phyloP scores from a whole-genome alignment of 2,797 vertebrate genomes.

The Chelon labrosus region DNA sequence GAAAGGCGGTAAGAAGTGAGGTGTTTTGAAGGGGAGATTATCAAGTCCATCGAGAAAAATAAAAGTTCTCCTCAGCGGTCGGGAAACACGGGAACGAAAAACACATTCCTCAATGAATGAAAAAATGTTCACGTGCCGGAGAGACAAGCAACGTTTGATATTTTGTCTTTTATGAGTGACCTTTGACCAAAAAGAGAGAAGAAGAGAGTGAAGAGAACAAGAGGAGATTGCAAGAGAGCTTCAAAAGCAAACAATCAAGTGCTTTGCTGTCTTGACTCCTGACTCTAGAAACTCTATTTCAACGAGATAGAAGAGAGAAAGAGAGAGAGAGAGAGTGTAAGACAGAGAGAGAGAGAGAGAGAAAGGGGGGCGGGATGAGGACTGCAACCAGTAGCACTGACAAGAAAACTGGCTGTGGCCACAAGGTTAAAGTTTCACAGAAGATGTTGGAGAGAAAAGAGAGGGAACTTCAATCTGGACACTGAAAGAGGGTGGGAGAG shows the following conservation, averaged over 20 bases:
- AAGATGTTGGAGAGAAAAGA: constrained; percentile 14
- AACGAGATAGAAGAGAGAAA: constrained; percentile 13
- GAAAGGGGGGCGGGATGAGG: constrained; percentile 35
- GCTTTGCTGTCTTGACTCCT: background rate
- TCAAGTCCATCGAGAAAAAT: constrained; percentile 30
- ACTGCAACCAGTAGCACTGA: constrained; percentile 34
- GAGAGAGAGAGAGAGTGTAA: constrained; percentile 3
- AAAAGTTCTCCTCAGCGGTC: constrained; percentile 26
- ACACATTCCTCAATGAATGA: constrained; percentile 28
- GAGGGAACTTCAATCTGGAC: constrained; percentile 18
- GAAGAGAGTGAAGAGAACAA: constrained; percentile 6
- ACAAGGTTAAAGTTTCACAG: constrained; percentile 25
- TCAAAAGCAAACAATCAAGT: background rate
- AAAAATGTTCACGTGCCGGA: constrained; percentile 15
- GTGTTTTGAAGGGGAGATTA: constrained; percentile 42
- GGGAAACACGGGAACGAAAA: constrained; percentile 9
- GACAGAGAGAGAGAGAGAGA: background rate
- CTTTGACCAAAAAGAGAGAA: background rate
- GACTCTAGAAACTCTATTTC: constrained; percentile 13
- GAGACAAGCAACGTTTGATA: constrained; percentile 1
- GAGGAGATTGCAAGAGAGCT: background rate
- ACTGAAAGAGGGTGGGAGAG: constrained; percentile 29
- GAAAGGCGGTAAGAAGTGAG: constrained; percentile 51
- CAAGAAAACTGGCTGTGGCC: constrained; percentile 20
- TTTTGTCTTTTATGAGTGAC: no score